Evolutionary conservation across 2,888 invertebrate genomes (phyloP), one percentile per base, ranked within the genome.

Genomic region (Torymus aiolomorphi): DNA sequence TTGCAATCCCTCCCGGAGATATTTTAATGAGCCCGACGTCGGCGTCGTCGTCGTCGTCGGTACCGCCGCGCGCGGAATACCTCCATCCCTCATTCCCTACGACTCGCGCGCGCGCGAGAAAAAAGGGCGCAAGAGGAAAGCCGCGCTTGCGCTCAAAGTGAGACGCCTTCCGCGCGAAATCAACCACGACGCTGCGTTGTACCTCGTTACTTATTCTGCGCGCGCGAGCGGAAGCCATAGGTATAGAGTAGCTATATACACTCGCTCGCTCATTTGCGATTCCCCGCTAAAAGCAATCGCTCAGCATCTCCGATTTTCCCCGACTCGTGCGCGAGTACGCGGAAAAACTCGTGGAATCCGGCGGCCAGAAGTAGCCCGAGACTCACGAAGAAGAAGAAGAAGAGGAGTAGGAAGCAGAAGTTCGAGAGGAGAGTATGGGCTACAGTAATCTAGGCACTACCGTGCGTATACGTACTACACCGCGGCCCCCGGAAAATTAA

Each of bases 401-500:
- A 54, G 63, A 18, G 42, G 18, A 10, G 18, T 56, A 63, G 61
- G 20, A 42, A 20, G 16, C 24, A 10, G 12, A 16, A 52, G 63
- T 70, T 59, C n/a, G 56, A 31, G 65, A 49, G 51, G 13, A 57
- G n/a, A 61, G 51, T n/a, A 65, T n/a, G 14, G 12, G 31, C 3
- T 52, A 20, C 13, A 18, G 72, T 12, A 18, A 66, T 12, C 2
- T 61, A 72, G 1, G 42, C 8, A 42, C 1, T 8, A 42, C 42
- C 42, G 42, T 42, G 42, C 42, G 5, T 10, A 42, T 10, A 10
- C 8, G 2, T 31, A 42, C 42, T 42, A 42, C 8, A 42, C 5
- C 24, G 63, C 59, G 72, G n/a, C 59, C 67, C 31, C 82, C 49
- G 81, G 85, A 85, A 88, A 89, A 89, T 89, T 86, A 88, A 90